phyloP scores from a whole-genome alignment of 2,113 vertebrate genomes.

The Bubo bubo region DNA sequence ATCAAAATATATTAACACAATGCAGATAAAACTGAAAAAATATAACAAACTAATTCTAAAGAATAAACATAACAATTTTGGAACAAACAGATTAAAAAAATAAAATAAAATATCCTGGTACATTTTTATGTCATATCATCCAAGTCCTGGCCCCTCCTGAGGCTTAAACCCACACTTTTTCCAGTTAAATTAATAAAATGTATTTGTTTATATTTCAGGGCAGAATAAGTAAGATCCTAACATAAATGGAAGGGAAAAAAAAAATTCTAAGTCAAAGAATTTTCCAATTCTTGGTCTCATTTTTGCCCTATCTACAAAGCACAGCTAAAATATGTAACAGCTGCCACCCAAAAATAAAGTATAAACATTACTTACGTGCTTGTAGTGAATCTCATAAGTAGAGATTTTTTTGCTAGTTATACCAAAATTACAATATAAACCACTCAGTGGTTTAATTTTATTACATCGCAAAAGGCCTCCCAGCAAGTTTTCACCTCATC shows the following conservation, averaged over 20 bases:
- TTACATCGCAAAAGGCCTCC: background rate
- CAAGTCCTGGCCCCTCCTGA: no score
- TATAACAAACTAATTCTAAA: background rate
- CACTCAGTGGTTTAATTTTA: background rate
- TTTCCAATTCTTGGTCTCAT: background rate
- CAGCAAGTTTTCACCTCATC: background rate
- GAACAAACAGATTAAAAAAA: background rate
- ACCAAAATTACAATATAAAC: background rate
- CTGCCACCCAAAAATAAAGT: background rate
- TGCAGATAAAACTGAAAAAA: background rate
- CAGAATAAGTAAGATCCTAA: slow-evolving; percentile 59
- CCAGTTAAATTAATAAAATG: slow-evolving; percentile 76
- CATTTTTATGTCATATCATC: background rate
- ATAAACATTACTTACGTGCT: background rate
- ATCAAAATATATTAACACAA: background rate
- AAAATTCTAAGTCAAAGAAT: background rate
- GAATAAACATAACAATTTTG: background rate
- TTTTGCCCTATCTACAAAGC: background rate
- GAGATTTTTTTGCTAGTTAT: background rate
- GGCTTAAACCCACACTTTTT: slow-evolving; percentile 46
- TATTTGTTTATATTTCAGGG: slow-evolving; percentile 79
- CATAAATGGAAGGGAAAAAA: background rate
- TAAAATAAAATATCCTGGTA: background rate
- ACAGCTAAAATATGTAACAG: background rate
- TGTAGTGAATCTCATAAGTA: rapidly evolving